phyloP scores from a whole-genome alignment of 2,888 invertebrate genomes.

The Pammene aurita region DNA sequence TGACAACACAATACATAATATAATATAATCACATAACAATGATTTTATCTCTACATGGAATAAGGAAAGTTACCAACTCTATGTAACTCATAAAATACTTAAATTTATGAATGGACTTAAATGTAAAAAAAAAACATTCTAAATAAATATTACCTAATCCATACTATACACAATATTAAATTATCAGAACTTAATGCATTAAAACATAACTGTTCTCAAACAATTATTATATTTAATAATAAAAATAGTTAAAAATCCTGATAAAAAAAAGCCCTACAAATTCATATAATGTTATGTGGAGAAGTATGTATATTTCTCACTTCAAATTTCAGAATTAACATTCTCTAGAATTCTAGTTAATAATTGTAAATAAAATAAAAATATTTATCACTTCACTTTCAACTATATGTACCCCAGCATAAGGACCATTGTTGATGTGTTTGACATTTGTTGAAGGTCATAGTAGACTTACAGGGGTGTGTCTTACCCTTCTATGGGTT shows the following conservation, averaged over 20 bases:
- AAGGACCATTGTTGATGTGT: slow-evolving; percentile 11
- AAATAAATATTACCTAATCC: too few relatives aligned
- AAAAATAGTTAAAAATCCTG: too few relatives aligned
- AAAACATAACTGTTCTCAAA: too few relatives aligned
- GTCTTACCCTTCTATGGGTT: neutral
- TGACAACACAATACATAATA: slow-evolving; percentile 12
- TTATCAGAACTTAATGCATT: too few relatives aligned
- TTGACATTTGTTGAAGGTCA: slow-evolving; percentile 34
- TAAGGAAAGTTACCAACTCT: slow-evolving; percentile 5
- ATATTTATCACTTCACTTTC: neutral
- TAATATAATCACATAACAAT: slow-evolving; percentile 7
- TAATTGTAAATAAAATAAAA: too few relatives aligned
- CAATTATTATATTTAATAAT: too few relatives aligned
- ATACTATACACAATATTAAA: too few relatives aligned
- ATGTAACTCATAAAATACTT: slow-evolving; percentile 1
- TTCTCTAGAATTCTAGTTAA: neutral
- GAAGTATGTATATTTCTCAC: too few relatives aligned
- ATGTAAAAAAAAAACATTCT: too few relatives aligned
- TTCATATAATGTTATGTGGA: too few relatives aligned
- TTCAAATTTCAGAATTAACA: too few relatives aligned
- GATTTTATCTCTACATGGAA: slow-evolving; percentile 15
- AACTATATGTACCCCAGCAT: neutral
- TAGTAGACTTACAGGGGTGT: neutral
- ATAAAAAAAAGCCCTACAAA: too few relatives aligned
- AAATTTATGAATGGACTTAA: neutral